These are phyloP conservation scores for Montipora foliosa DNA, from an alignment of 64 coral and sea anemone genomes.

Conservation along the genomic window DNA sequence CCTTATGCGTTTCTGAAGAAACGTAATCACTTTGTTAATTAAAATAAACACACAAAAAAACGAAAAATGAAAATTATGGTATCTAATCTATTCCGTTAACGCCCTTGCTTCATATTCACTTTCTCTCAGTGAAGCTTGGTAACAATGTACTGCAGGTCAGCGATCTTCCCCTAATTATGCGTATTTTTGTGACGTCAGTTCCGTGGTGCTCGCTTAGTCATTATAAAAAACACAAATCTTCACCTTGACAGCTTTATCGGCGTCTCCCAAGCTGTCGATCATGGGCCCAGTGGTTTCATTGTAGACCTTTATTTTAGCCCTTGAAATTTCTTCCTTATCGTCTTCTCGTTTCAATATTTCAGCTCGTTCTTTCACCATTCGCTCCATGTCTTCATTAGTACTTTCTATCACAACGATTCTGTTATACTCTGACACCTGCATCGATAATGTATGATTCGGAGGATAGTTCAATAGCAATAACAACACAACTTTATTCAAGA, in stretches of 20 bases:
- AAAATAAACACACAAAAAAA: too few species aligned
- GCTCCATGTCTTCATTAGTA: constrained; percentile 68
- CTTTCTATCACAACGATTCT: constrained; percentile 76
- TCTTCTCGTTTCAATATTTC: constrained; percentile 38
- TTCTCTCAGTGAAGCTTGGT: too few species aligned
- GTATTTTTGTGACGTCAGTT: too few species aligned
- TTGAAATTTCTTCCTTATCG: constrained; percentile 71
- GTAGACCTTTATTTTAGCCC: constrained; percentile 84
- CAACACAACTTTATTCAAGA: constrained; percentile 27
- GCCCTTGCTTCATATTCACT: too few species aligned
- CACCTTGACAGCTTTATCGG: constrained; percentile 74
- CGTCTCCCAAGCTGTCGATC: constrained; percentile 48
- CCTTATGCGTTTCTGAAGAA: too few species aligned
- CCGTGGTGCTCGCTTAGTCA: too few species aligned
- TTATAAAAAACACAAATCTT: neutral
- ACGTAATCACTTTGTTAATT: too few species aligned
- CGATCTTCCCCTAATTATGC: too few species aligned
- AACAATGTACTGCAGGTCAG: too few species aligned
- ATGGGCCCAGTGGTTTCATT: constrained; percentile 71
- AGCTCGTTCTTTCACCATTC: constrained; percentile 62
- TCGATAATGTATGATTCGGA: neutral
- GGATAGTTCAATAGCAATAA: too few species aligned
- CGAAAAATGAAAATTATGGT: too few species aligned
- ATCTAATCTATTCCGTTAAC: too few species aligned
- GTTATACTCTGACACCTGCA: constrained; percentile 85